These are phyloP conservation scores for Barnardius zonarius DNA, from an alignment of 2,113 vertebrate genomes.

Conservation along the genomic window DNA sequence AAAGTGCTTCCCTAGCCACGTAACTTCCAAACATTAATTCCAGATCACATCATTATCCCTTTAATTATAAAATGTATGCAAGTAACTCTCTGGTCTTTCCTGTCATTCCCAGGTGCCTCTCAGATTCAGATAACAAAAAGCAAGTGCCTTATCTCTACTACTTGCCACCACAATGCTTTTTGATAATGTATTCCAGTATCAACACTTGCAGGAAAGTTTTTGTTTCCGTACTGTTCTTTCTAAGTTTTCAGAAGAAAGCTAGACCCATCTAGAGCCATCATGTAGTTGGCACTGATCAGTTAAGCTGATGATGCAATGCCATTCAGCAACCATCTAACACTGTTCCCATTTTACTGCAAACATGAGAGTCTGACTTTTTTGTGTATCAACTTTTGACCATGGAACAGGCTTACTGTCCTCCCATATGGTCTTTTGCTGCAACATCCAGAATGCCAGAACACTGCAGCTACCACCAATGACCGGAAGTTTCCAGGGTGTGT, in stretches of 20 bases:
- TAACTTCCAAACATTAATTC: slow-evolving; percentile 40
- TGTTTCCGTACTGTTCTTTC: background rate
- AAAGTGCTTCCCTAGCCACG: slow-evolving; percentile 9
- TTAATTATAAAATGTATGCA: slow-evolving; percentile 12
- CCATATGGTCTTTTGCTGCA: background rate
- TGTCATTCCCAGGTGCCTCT: slow-evolving; percentile 8
- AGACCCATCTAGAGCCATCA: background rate
- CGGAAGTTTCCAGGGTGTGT: background rate
- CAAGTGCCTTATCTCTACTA: slow-evolving; percentile 27
- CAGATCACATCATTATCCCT: slow-evolving; percentile 22
- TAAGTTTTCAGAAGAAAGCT: background rate
- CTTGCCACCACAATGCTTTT: background rate
- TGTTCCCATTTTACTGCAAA: fast-evolving
- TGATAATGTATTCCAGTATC: background rate
- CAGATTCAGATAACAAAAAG: slow-evolving; percentile 21
- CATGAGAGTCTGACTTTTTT: background rate
- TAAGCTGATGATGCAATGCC: background rate
- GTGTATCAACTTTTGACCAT: background rate
- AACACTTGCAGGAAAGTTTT: background rate
- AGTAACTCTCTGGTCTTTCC: background rate
- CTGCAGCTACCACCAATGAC: background rate
- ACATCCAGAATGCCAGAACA: background rate
- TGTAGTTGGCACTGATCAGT: background rate
- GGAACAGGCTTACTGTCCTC: background rate
- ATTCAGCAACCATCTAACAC: background rate